Base-by-base conservation (phyloP, 2,888 invertebrate species). In the Fabriciana adippe region DNA sequence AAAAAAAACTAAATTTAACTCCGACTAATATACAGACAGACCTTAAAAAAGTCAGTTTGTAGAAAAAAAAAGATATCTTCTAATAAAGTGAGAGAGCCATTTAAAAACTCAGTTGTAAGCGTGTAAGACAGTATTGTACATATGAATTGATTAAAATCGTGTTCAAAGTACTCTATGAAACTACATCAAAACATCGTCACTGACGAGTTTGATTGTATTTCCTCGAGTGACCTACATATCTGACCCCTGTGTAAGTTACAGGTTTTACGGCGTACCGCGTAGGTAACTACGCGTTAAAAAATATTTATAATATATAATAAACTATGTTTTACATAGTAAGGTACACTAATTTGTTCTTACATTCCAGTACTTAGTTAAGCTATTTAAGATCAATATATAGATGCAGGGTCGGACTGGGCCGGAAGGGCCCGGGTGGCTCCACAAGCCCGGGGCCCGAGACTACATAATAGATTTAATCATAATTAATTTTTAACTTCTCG, bases 221-320 rank as follows among this genome's bases (percentile, higher is more conserved):
- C 35, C 61, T 16, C 61, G 18, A 35, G 31, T 61, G 60, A 61
- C 61, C 61, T 61, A 61, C 51, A 51, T 51, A 35, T 41, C 35
- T 53, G 61, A 41, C 61, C 61, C 35, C 61, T 53, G 31, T 50
- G 18, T 35, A 51, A 53, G 41, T 61, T 61, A 51, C 31, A 61
- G 53, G 15, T 61, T 61, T 61, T 61, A 61, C 51, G 51, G 35
- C 53, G 16, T 50, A 15, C n/a, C n/a, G n/a, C 35, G 16, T 13
- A 51, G 35, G 50, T 35, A 41, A 53, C 51, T 35, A 35, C 8
- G 51, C 6, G 18, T 31, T 6, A 61, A 51, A 61, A 35, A 16
- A 50, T 50, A 11, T 1, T 8, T 41, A 11, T 35, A 35, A 35
- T 35, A 8, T 35, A 41, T 11, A 8, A 41, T 2, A 51, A 61